These are phyloP conservation scores for Drosophila biarmipes DNA, from an alignment of 1,140 invertebrate species.

Conservation along the genomic window DNA sequence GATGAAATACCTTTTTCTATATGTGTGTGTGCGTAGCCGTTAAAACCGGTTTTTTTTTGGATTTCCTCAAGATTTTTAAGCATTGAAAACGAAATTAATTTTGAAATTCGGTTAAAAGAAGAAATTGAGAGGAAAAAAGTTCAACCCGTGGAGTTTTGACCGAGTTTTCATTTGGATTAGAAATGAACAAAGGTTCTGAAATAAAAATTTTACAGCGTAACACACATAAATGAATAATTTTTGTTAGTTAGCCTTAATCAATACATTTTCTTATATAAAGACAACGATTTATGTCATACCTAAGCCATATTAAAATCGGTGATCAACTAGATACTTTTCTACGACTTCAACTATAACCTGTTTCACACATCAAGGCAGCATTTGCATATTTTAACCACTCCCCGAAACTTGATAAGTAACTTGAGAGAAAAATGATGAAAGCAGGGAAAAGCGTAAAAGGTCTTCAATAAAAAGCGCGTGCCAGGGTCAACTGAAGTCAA, in stretches of 20 bases:
- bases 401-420: constrained; percentile 53
- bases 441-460: constrained; percentile 13
- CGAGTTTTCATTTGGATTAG: constrained; percentile 42
- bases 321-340: background rate
- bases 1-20: constrained; percentile 59
- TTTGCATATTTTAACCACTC: constrained; percentile 53
- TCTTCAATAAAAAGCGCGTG: constrained; percentile 38
- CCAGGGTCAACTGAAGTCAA: constrained; percentile 30
- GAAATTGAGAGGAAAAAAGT: constrained; percentile 33
- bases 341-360: constrained; percentile 5
- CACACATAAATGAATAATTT: background rate
- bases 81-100: constrained; percentile 81
- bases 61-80: constrained; percentile 47
- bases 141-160: constrained; percentile 56
- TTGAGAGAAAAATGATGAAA: constrained; percentile 28
- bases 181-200: background rate
- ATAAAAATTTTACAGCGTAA: too few relatives aligned
- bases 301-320: background rate
- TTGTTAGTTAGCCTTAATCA: too few relatives aligned
- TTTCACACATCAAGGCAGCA: constrained; percentile 11
- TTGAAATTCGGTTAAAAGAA: constrained; percentile 44
- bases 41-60: constrained; percentile 59
- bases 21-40: constrained; percentile 52
- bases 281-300: too few relatives aligned
- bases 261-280: background rate